Conservation (phyloP, 2,888 invertebrate genomes). For the Calliphora vomitoria region DNA sequence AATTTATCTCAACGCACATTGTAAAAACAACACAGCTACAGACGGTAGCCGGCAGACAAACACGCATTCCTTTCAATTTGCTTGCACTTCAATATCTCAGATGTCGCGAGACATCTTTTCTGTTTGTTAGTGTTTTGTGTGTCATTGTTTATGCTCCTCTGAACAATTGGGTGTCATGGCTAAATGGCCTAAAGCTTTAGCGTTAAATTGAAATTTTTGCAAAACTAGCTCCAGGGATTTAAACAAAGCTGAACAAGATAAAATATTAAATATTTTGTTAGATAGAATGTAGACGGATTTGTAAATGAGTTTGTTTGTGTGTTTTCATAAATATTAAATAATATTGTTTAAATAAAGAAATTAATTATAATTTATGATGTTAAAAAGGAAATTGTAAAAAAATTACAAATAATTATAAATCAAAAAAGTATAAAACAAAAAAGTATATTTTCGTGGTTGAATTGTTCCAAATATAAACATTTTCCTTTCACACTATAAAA, state of each 20-base stretch:
- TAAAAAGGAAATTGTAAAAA: neutral
- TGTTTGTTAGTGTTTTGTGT: neutral
- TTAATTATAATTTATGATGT: neutral
- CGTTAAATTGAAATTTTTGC: conserved; percentile 54
- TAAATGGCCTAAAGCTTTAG: conserved; percentile 47
- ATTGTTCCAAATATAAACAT: no score
- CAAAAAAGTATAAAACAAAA: no score
- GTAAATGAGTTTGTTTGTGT: neutral
- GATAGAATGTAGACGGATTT: neutral
- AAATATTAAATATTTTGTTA: neutral
- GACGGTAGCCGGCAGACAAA: neutral
- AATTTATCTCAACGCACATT: neutral
- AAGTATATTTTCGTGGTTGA: no score
- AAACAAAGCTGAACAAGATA: neutral
- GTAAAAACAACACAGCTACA: neutral
- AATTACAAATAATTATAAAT: neutral
- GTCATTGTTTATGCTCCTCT: conserved; percentile 12
- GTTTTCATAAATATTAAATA: neutral
- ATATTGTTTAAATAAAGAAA: neutral
- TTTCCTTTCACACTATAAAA: no score
- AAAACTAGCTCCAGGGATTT: conserved; percentile 24
- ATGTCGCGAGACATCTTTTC: conserved; percentile 22
- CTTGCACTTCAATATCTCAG: neutral
- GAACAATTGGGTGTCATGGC: conserved; percentile 26
- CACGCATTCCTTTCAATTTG: neutral